A percentile compares a stretch with the other conserved stretches of the same genome.
These are phyloP conservation scores for Desoria tigrina DNA, from an alignment of 2,888 invertebrate species.

Conservation along the genomic window DNA sequence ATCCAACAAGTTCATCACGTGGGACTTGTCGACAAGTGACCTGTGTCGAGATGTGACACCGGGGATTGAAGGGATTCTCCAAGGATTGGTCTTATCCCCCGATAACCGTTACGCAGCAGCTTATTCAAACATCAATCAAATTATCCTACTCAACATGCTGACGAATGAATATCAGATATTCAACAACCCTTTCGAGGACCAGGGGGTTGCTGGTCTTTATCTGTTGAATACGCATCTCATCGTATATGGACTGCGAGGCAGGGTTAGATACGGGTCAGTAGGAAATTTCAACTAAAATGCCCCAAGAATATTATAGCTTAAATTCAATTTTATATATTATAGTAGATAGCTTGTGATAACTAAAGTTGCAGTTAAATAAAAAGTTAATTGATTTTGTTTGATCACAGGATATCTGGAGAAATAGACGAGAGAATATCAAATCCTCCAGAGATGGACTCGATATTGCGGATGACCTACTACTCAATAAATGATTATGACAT, in stretches of 20 bases:
- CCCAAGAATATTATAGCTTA: too few species aligned
- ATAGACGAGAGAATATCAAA: slow-evolving; percentile 45
- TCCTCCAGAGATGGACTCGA: slow-evolving; percentile 41
- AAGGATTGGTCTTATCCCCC: slow-evolving; percentile 84
- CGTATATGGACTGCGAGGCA: slow-evolving; percentile 73
- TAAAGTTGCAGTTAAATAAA: neutral
- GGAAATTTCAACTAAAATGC: slow-evolving; percentile 1
- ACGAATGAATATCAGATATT: slow-evolving; percentile 89
- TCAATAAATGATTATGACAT: slow-evolving; percentile 69
- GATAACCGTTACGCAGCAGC: slow-evolving; percentile 96
- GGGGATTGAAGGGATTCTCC: slow-evolving; percentile 93
- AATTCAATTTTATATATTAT: too few species aligned
- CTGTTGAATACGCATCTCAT: slow-evolving; percentile 72
- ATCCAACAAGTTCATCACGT: slow-evolving; percentile 94
- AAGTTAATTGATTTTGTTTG: neutral
- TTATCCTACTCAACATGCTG: slow-evolving; percentile 84
- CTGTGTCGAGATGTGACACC: slow-evolving; percentile 90
- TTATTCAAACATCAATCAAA: slow-evolving; percentile 93
- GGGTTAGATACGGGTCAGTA: slow-evolving; percentile 58
- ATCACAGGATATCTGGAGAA: slow-evolving; percentile 47
- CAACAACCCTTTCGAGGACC: slow-evolving; percentile 77
- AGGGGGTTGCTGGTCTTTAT: slow-evolving; percentile 67
- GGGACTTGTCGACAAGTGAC: slow-evolving; percentile 94
- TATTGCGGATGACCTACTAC: slow-evolving; percentile 70
- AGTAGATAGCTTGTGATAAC: too few species aligned